Evolutionary conservation across 2,888 invertebrate species (phyloP), one percentile per base, ranked within the genome.

Genomic region (Leptodirus hochenwartii): DNA sequence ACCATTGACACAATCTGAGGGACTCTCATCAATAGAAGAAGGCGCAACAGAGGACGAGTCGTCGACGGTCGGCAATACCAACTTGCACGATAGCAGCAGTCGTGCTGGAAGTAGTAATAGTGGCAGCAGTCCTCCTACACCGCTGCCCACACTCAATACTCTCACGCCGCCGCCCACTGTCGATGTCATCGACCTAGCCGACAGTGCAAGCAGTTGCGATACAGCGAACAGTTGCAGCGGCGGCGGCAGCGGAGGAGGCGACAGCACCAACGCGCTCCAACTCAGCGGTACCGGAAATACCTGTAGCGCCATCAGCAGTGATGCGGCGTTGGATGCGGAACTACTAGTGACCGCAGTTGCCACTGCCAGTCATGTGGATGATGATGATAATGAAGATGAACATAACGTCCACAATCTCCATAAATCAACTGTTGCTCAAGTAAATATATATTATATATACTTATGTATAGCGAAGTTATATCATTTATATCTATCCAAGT

Each of bases 11-110:
- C n/a, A n/a, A n/a, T n/a, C n/a, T n/a, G n/a, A n/a, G n/a, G n/a
- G n/a, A n/a, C n/a, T n/a, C n/a, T 29, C 31, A 37, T 34, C 27
- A 37, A 32, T 36, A 34, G 30, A 23, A 35, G 35, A 32, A 34
- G 33, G 33, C 5, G 27, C 26, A 27, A 24, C 22, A n/a, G 16
- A 15, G 14, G 25, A 33, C 24, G 25, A 17, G 22, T 14, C 16
- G 3, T 23, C n/a, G 3, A 17, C 15, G 25, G 5, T 2, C 5
- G 10, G 13, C 24, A n/a, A n/a, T n/a, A n/a, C n/a, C n/a, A n/a
- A n/a, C n/a, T n/a, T n/a, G n/a, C n/a, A n/a, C n/a, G n/a, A n/a
- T n/a, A n/a, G n/a, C n/a, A n/a, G n/a, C n/a, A n/a, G n/a, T n/a
- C n/a, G n/a, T n/a, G n/a, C n/a, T n/a, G n/a, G n/a, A n/a, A n/a